Evolutionary conservation across 2,888 invertebrate genomes (phyloP).

Genomic region (Harpalus rufipes): DNA sequence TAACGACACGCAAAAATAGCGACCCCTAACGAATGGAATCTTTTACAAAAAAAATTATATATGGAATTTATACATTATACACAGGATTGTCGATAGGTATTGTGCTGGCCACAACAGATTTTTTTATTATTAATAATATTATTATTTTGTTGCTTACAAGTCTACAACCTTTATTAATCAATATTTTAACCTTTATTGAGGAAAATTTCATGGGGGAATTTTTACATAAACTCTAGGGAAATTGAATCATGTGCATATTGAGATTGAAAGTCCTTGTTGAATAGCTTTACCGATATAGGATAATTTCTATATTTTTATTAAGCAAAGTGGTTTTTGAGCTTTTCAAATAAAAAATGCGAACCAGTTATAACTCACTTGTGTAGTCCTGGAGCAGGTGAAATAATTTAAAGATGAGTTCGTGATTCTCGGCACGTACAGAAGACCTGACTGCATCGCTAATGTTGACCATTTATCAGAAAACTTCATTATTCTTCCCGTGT

Average conservation of each 20-base stretch:
- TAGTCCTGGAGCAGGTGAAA: conserved; percentile 62
- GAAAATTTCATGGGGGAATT: neutral
- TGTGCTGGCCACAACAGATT: too few relatives aligned
- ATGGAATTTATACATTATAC: too few relatives aligned
- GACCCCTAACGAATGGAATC: too few relatives aligned
- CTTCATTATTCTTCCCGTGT: conserved; percentile 66
- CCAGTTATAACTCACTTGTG: conserved; percentile 61
- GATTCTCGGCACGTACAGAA: conserved; percentile 61
- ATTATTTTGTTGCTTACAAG: too few relatives aligned
- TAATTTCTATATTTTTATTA: conserved; percentile 56
- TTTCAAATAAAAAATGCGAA: conserved; percentile 52
- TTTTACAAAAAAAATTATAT: too few relatives aligned
- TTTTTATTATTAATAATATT: too few relatives aligned
- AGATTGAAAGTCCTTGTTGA: neutral
- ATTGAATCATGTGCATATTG: neutral
- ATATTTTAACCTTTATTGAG: neutral
- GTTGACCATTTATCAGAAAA: conserved; percentile 66
- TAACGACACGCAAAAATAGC: too few relatives aligned
- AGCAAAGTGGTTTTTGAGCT: conserved; percentile 42
- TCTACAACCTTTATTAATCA: too few relatives aligned
- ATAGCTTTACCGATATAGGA: neutral
- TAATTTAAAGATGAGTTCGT: conserved; percentile 65
- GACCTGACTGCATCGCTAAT: conserved; percentile 67
- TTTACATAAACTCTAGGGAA: neutral
- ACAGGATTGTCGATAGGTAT: too few relatives aligned